These are phyloP conservation scores for Anseranas semipalmata DNA, from an alignment of 2,113 vertebrate genomes.

Conservation along the genomic window DNA sequence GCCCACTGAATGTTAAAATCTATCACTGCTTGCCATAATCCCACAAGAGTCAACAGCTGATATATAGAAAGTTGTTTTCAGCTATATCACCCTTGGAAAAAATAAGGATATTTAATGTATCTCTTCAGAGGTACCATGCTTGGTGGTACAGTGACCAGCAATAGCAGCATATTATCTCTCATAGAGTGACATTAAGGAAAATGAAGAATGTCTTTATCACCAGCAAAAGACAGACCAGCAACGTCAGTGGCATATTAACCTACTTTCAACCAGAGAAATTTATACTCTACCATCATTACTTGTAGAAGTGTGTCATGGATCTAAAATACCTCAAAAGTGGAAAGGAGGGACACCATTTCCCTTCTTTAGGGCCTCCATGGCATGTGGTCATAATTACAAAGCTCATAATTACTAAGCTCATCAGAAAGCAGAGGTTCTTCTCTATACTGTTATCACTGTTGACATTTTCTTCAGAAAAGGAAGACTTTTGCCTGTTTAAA, in stretches of 20 bases:
- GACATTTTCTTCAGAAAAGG: neutral
- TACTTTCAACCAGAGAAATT: neutral
- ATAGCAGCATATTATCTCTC: neutral
- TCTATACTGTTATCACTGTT: neutral
- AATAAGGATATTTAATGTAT: neutral
- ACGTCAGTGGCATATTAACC: neutral
- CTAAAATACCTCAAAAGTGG: neutral
- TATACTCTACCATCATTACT: neutral
- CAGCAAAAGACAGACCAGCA: neutral
- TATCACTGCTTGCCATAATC: neutral
- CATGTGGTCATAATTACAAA: neutral
- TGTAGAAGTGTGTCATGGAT: neutral
- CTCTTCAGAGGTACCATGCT: neutral
- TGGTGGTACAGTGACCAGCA: neutral
- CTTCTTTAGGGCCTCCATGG: neutral
- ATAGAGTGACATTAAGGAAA: neutral
- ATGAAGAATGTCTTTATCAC: neutral
- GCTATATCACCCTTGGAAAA: neutral
- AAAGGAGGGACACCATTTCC: neutral
- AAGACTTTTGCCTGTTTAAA: neutral
- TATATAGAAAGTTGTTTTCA: constrained; percentile 7
- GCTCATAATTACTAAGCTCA: neutral
- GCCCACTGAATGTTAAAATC: neutral
- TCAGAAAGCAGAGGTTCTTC: neutral
- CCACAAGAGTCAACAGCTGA: neutral